Percentiles rank a stretch among this genome's conserved stretches.
Evolutionary conservation across 2,888 invertebrate genomes (phyloP).

Genomic region (Drosophila buzzatii): DNA sequence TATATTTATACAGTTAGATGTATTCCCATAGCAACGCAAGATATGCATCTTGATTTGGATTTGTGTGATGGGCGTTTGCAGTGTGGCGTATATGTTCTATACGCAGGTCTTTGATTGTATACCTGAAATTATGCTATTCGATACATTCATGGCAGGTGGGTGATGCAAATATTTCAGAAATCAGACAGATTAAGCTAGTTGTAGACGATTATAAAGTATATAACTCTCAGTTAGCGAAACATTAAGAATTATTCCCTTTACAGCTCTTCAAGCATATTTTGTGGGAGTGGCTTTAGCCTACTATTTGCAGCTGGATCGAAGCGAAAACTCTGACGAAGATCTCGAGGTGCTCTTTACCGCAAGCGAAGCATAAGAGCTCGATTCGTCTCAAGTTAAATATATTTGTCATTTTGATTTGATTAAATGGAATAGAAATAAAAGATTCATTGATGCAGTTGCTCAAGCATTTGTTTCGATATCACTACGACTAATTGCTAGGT

Average conservation of each 20-base stretch:
- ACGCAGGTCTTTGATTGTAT: conserved; percentile 21
- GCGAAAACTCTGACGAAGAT: conserved; percentile 9
- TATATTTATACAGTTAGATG: background rate
- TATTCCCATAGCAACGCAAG: conserved; percentile 33
- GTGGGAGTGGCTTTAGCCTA: conserved; percentile 39
- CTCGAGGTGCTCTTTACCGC: conserved; percentile 50
- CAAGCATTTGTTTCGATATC: conserved; percentile 25
- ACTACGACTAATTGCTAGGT: conserved; percentile 30
- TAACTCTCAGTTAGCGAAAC: too few relatives aligned
- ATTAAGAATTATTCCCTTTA: background rate
- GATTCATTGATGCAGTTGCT: conserved; percentile 32
- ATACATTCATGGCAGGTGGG: conserved; percentile 36
- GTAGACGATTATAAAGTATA: too few relatives aligned
- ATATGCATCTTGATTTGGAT: conserved; percentile 50
- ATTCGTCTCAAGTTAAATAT: background rate
- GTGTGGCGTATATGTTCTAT: conserved; percentile 25
- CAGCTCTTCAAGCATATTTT: conserved; percentile 58
- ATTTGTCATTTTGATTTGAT: background rate
- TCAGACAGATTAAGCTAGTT: background rate
- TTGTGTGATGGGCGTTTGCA: background rate
- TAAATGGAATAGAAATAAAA: conserved; percentile 6
- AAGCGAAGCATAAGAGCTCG: background rate
- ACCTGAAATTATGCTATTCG: conserved; percentile 14
- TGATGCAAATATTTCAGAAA: background rate
- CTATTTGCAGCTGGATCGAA: conserved; percentile 29